These are phyloP conservation scores for Strix uralensis DNA, from an alignment of 2,113 vertebrate genomes.

Conservation along the genomic window DNA sequence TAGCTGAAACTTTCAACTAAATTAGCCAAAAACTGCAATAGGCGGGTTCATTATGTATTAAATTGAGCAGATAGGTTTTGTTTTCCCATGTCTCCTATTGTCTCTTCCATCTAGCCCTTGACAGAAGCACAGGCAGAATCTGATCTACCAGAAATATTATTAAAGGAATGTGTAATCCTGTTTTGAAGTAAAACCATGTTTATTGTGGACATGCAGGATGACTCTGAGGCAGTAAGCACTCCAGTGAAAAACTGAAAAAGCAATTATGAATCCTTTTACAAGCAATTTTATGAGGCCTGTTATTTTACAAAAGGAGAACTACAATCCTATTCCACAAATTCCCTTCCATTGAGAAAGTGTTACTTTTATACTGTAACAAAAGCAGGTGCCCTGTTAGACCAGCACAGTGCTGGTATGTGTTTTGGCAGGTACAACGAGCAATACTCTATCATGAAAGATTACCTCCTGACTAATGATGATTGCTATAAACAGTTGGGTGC, in stretches of 20 bases:
- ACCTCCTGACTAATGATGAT: slow-evolving; percentile 30
- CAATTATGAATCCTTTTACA: not conserved
- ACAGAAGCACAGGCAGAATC: not conserved
- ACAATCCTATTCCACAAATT: not conserved
- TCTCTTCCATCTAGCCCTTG: not conserved
- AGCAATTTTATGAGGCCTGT: not conserved
- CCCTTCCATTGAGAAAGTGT: not conserved
- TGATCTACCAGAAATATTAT: not conserved
- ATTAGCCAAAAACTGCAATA: not conserved
- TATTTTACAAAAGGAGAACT: not conserved
- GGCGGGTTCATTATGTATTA: not conserved
- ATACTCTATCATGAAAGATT: slow-evolving; percentile 36
- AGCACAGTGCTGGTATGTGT: not conserved
- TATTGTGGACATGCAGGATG: fast-evolving
- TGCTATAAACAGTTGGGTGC: slow-evolving; percentile 53
- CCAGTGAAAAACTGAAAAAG: not conserved
- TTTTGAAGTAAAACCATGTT: not conserved
- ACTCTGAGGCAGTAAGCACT: not conserved
- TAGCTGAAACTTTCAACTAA: not conserved
- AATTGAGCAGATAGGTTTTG: not conserved
- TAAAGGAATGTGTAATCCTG: fast-evolving
- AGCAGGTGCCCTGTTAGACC: not conserved
- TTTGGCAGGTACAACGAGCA: slow-evolving; percentile 7
- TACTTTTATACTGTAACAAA: not conserved
- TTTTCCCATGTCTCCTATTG: not conserved